A percentile compares a stretch with the other conserved stretches of the same genome.
phyloP scores from a whole-genome alignment of 1,140 invertebrate genomes.

The Centruroides sculpturatus region DNA sequence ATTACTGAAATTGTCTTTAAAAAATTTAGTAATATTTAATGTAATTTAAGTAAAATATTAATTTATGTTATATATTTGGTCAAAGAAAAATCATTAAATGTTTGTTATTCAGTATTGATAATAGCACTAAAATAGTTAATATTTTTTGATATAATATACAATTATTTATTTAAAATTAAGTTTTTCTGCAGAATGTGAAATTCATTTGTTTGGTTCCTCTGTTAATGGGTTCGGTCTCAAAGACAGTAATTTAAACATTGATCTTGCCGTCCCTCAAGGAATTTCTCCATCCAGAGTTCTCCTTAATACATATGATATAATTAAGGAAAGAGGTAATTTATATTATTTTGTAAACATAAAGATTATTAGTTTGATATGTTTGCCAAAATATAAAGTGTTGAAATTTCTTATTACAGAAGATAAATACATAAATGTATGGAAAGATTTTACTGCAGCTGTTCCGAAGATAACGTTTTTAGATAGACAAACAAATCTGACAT shows the following conservation, averaged over 20 bases:
- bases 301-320: neutral
- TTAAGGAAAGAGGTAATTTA: neutral
- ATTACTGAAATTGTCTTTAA: no score
- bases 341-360: neutral
- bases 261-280: neutral
- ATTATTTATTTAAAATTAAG: no score
- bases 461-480: conserved; percentile 6
- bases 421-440: neutral
- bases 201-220: conserved; percentile 33
- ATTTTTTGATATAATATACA: no score
- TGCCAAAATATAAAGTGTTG: neutral
- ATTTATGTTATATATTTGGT: no score
- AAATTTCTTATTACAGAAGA: conserved; percentile 1
- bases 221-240: conserved; percentile 43
- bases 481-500: neutral
- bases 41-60: no score
- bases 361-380: neutral
- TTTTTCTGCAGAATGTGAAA: no score
- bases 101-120: no score
- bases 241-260: conserved; percentile 41
- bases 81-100: no score
- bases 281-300: conserved; percentile 1
- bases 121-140: no score
- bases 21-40: no score
- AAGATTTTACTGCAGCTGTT: conserved; percentile 10